Base-by-base conservation (phyloP, 2,888 invertebrate species). In the Aleiodes leptofemur region DNA sequence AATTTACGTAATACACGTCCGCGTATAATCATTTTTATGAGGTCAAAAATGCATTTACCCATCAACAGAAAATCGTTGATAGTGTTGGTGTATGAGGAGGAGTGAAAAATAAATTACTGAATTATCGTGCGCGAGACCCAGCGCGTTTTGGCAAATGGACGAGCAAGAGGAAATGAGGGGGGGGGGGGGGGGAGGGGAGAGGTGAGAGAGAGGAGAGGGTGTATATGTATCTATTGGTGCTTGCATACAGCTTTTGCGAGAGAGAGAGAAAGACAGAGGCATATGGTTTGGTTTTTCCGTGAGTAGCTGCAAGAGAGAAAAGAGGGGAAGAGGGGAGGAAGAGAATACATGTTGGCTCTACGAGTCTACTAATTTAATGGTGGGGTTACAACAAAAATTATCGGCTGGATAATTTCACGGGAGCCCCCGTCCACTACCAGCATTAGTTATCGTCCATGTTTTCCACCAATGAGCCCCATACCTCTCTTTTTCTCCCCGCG, bases 401-500 rank as follows among this genome's bases (percentile, higher is more conserved):
- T 85, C 82, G 85, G 82, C 75, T 68, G 80, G 82, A 86, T 85
- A 85, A 85, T 85, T 86, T 85, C 83, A 80, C 79, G 82, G 75
- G 80, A 80, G 79, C 76, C 59, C 73, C 78, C 80, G 82, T 82
- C 75, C 79, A 81, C 82, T 82, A 79, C 81, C 81, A 81, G 80
- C 83, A 83, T 85, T 85, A 85, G 84, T 85, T 85, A 85, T 81
- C 80, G 80, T 78, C 77, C 78, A 72, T 74, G 61, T 66, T 69
- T 64, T 66, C 72, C 71, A 13, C 72, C 78, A 69, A 75, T 75
- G 71, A 69, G 68, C 56, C 53, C 53, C 16, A 55, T 34, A 38
- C 14, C 23, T 14, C n/a, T 43, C 31, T 56, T 4, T 14, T 38
- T 29, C 59, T 16, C 61, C 8, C 13, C n/a, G 14, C 48, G 50